Evolutionary conservation across 2,797 vertebrate genomes (phyloP).

Genomic region (Chelmon rostratus): DNA sequence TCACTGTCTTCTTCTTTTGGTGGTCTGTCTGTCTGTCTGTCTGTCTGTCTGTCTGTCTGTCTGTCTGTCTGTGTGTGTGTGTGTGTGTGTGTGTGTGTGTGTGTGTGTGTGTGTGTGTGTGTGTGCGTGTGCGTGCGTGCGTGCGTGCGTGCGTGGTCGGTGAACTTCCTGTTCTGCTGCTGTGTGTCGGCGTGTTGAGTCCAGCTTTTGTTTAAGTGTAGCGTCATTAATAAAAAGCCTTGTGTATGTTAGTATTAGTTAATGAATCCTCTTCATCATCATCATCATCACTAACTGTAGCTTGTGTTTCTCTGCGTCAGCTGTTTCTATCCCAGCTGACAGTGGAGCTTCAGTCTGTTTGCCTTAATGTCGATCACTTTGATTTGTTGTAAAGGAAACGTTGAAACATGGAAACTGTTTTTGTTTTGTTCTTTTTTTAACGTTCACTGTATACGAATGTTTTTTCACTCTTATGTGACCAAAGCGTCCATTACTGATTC

Average conservation of each 20-base stretch:
- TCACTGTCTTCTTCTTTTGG: conserved; percentile 50
- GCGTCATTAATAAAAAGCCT: conserved; percentile 85
- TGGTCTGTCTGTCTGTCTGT: neutral
- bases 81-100: too few relatives aligned
- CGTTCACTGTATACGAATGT: conserved; percentile 84
- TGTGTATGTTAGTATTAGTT: conserved; percentile 89
- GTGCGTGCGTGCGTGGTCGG: too few relatives aligned
- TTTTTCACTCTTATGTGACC: conserved; percentile 85
- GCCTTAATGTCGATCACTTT: conserved; percentile 93
- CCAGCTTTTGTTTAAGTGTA: conserved; percentile 85
- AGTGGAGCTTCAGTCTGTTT: conserved; percentile 91
- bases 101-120: too few relatives aligned
- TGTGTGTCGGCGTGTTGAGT: conserved; percentile 55
- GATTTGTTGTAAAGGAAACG: conserved; percentile 89
- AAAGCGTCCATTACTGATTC: conserved; percentile 81
- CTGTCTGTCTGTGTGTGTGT: conserved; percentile 21
- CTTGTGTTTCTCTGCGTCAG: conserved; percentile 43
- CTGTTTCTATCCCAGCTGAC: conserved; percentile 83
- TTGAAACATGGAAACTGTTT: conserved; percentile 72
- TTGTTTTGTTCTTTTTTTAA: conserved; percentile 67
- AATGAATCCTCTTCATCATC: conserved; percentile 77
- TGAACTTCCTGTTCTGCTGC: too few relatives aligned
- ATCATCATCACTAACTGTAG: conserved; percentile 35
- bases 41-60: conserved; percentile 15
- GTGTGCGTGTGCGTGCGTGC: too few relatives aligned